Evolutionary conservation across 1,140 invertebrate genomes (phyloP), one percentile per base, ranked within the genome.

Genomic region (Zaprionus capensis): DNA sequence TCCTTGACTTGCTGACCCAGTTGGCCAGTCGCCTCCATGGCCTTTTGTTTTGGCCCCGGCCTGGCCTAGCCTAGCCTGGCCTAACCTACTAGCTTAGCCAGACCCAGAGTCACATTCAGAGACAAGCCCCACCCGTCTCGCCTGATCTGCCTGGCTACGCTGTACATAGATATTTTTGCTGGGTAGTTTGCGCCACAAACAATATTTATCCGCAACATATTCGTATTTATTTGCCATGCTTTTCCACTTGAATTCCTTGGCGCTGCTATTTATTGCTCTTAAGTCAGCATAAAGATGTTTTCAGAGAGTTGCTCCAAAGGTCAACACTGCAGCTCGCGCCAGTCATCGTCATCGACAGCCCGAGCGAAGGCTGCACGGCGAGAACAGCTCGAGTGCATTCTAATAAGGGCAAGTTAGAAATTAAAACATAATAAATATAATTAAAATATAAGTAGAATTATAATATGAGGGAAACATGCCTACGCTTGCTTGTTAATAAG

Each of bases 1-100:
- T 88, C 85, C 85, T 88, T 88, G 85, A 91, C 86, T 90, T 62
- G 85, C 85, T 90, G 86, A 90, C 85, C 82, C 81, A 90, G 72
- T 91, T 90, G 76, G 44, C 57, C 74, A n/a, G 28, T 36, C 61
- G 67, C 64, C 44, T 51, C 20, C 20, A 59, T 69, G 83, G 82
- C 56, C 72, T 73, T 78, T 86, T 71, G 67, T 77, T 88, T 59
- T 55, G 63, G 55, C 64, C 26, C 17, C 14, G 44, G 46, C 56
- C 46, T 24, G 46, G 46, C 46, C 51, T 65, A 36, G 57, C 67
- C 67, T 51, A 61, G 53, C 38, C 38, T 46, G 31, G 65, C 38
- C 55, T 58, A 24, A n/a, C 36, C 24, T 26, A 26, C 53, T 56
- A 24, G 53, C 53, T 46, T 46, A 17, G 41, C n/a, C 41, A 46